A percentile compares a stretch with the other conserved stretches of the same genome.
Conservation (phyloP, 2,797 vertebrate species). For the Sciaenops ocellatus region DNA sequence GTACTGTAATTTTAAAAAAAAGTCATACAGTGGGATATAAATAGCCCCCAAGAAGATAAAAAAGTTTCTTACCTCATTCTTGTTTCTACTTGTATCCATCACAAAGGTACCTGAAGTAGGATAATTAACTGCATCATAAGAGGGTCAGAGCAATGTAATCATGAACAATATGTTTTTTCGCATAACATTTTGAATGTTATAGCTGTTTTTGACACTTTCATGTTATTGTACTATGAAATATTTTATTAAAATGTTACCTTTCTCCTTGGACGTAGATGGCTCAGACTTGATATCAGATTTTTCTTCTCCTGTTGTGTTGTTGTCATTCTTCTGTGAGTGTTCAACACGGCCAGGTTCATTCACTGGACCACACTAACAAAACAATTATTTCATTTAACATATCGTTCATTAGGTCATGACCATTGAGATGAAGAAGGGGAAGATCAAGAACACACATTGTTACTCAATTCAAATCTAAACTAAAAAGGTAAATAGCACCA, state of each 20-base stretch:
- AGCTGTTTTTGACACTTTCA: background rate
- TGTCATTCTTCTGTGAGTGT: background rate
- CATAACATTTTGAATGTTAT: background rate
- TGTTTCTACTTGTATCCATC: background rate
- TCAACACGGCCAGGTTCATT: background rate
- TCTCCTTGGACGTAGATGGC: background rate
- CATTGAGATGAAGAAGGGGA: no score
- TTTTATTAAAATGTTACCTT: background rate
- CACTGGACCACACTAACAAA: constrained; percentile 2
- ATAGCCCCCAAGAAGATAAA: background rate
- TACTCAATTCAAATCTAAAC: no score
- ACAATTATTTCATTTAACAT: background rate
- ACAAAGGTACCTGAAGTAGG: background rate
- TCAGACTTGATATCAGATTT: background rate
- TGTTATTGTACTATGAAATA: background rate
- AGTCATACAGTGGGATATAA: background rate
- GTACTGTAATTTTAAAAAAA: background rate
- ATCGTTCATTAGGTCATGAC: no score
- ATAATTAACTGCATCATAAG: background rate
- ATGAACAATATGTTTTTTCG: background rate
- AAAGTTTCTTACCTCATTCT: constrained; percentile 3
- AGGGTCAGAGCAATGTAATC: background rate
- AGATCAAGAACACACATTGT: no score
- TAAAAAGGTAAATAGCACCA: no score
- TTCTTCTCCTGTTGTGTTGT: background rate